Conservation (phyloP, 2,797 vertebrate genomes). For the Etheostoma perlongum region DNA sequence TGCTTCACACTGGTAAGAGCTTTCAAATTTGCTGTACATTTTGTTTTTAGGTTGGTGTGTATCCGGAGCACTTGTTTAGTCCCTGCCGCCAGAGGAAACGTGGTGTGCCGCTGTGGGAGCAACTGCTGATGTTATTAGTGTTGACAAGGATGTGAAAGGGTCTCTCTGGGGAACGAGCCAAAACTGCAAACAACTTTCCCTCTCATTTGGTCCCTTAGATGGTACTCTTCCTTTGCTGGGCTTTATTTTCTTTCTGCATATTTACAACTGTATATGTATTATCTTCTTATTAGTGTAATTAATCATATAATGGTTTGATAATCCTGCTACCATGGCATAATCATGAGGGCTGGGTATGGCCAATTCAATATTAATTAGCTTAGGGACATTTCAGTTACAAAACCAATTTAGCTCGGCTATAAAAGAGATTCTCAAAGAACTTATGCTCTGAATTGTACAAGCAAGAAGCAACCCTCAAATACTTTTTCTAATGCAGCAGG, state of each 20-base stretch:
- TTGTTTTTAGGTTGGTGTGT: slow-evolving; percentile 5
- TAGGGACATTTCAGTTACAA: too few species aligned
- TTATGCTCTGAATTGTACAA: too few species aligned
- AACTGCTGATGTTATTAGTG: slow-evolving; percentile 36
- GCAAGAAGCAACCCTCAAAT: too few species aligned
- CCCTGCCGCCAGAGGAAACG: slow-evolving; percentile 6
- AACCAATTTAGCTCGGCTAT: too few species aligned
- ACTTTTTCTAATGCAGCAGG: too few species aligned
- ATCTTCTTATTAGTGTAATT: background rate
- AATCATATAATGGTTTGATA: background rate
- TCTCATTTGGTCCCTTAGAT: slow-evolving; percentile 9
- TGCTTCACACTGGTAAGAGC: slow-evolving; percentile 95
- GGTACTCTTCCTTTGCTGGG: background rate
- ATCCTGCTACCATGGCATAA: background rate
- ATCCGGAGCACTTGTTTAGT: background rate
- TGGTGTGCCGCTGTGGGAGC: slow-evolving; percentile 13
- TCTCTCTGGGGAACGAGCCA: slow-evolving; percentile 27
- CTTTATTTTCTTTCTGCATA: background rate
- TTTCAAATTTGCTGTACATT: background rate
- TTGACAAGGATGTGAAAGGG: slow-evolving; percentile 45
- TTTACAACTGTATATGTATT: background rate
- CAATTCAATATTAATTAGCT: too few species aligned
- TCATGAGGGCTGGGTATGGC: too few species aligned
- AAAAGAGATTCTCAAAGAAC: too few species aligned
- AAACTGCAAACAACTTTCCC: slow-evolving; percentile 24